Percentiles rank a stretch among this genome's conserved stretches.
These are phyloP conservation scores for Cataglyphis altisquamis DNA, from an alignment of 2,888 invertebrate species.

Conservation along the genomic window DNA sequence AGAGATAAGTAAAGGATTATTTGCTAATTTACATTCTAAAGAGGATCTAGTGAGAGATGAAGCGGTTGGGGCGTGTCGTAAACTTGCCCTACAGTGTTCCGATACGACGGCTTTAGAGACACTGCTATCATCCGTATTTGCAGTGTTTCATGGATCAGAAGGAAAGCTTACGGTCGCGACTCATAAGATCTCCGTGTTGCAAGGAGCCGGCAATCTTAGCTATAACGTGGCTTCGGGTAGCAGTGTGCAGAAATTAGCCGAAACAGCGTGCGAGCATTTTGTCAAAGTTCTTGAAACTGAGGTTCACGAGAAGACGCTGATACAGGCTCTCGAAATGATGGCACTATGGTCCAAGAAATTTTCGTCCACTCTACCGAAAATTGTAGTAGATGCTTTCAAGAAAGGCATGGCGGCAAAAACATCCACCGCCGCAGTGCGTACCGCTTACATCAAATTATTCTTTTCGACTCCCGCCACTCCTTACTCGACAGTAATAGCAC, in stretches of 20 bases:
- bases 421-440: conserved; percentile 92
- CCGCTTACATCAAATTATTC: conserved; percentile 93
- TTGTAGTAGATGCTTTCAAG: conserved; percentile 90
- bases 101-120: conserved; percentile 89
- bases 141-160: conserved; percentile 94
- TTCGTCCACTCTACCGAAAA: conserved; percentile 89
- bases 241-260: conserved; percentile 88
- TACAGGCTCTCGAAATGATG: conserved; percentile 93
- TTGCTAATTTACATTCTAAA: conserved; percentile 95
- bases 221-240: conserved; percentile 89
- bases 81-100: conserved; percentile 91
- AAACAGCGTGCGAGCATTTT: conserved; percentile 90
- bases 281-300: conserved; percentile 94
- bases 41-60: conserved; percentile 92
- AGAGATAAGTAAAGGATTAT: conserved; percentile 94
- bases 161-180: conserved; percentile 96
- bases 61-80: conserved; percentile 91
- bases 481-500: conserved; percentile 86
- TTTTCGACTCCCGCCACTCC: conserved; percentile 76
- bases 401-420: conserved; percentile 92
- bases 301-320: conserved; percentile 96
- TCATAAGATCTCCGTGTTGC: conserved; percentile 95
- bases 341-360: conserved; percentile 92
- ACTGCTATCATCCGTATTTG: conserved; percentile 91
- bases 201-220: conserved; percentile 92